Evolutionary conservation across 2,888 invertebrate species (phyloP).

Genomic region (Pachymerium ferrugineum): DNA sequence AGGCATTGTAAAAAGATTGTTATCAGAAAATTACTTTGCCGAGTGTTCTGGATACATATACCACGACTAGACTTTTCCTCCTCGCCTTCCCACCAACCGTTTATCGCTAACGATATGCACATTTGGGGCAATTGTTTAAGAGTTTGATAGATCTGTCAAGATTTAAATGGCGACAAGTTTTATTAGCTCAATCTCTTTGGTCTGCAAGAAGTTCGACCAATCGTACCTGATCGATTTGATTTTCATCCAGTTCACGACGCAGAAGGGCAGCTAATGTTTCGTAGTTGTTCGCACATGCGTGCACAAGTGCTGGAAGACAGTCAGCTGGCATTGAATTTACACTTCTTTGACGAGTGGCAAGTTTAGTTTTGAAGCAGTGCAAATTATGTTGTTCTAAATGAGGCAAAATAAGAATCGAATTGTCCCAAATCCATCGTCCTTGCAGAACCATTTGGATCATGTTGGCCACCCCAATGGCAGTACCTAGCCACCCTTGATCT

Average conservation of each 20-base stretch:
- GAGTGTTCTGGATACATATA: no score
- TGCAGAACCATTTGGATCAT: constrained; percentile 84
- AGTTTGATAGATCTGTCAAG: constrained; percentile 36
- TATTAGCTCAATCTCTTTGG: not conserved
- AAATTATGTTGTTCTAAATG: constrained; percentile 59
- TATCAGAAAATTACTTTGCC: no score
- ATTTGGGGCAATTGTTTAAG: constrained; percentile 62
- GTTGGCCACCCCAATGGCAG: constrained; percentile 66
- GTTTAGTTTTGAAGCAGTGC: constrained; percentile 36
- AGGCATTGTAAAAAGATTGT: no score
- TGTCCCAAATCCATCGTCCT: constrained; percentile 70
- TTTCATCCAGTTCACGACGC: constrained; percentile 60
- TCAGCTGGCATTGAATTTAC: constrained; percentile 30
- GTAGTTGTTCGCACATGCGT: constrained; percentile 43
- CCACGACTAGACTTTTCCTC: constrained; percentile 3
- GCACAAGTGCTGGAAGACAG: constrained; percentile 58
- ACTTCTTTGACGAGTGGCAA: not conserved
- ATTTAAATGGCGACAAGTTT: not conserved
- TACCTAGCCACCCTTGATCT: constrained; percentile 81
- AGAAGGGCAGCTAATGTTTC: constrained; percentile 59
- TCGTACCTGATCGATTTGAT: constrained; percentile 63
- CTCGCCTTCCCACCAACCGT: constrained; percentile 52
- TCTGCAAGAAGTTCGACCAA: not conserved
- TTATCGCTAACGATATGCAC: constrained; percentile 55
- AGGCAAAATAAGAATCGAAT: constrained; percentile 55